Evolutionary conservation across 1,140 invertebrate genomes (phyloP).

Genomic region (Bombus consobrinus): DNA sequence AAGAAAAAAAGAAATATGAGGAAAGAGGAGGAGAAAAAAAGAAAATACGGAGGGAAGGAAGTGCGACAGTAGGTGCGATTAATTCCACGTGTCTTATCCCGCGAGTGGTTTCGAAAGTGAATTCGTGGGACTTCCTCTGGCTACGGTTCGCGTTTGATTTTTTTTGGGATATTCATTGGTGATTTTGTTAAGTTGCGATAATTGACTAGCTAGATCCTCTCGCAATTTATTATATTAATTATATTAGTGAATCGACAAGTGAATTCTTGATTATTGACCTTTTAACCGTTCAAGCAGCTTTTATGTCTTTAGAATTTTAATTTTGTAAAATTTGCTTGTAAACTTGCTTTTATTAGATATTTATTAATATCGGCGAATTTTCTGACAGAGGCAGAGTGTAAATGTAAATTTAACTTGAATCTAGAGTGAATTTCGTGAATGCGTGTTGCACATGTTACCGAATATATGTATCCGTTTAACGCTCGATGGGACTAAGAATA

Average conservation of each 20-base stretch:
- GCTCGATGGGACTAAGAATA: not conserved
- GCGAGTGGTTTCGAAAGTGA: constrained; percentile 14
- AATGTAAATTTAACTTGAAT: no score
- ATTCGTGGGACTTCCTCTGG: not conserved
- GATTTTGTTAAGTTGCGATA: not conserved
- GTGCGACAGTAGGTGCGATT: constrained; percentile 30
- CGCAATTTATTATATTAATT: no score
- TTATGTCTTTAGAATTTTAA: no score
- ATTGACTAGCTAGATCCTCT: not conserved
- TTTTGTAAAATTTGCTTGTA: no score
- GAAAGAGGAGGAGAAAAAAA: not conserved
- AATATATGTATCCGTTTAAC: not conserved
- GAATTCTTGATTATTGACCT: not conserved
- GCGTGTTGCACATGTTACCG: no score
- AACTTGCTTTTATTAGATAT: no score
- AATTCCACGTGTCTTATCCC: constrained; percentile 33
- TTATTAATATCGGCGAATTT: no score
- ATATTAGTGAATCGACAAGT: not conserved
- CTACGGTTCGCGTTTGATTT: no score
- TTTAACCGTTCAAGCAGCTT: no score
- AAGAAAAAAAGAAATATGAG: not conserved
- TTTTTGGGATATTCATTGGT: not conserved
- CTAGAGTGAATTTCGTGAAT: no score
- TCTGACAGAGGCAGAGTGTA: no score
- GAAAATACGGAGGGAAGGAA: not conserved